Percentiles rank a stretch among this genome's conserved stretches.
Evolutionary conservation across 2,797 vertebrate species (phyloP).

Genomic region (Hipposideros larvatus): DNA sequence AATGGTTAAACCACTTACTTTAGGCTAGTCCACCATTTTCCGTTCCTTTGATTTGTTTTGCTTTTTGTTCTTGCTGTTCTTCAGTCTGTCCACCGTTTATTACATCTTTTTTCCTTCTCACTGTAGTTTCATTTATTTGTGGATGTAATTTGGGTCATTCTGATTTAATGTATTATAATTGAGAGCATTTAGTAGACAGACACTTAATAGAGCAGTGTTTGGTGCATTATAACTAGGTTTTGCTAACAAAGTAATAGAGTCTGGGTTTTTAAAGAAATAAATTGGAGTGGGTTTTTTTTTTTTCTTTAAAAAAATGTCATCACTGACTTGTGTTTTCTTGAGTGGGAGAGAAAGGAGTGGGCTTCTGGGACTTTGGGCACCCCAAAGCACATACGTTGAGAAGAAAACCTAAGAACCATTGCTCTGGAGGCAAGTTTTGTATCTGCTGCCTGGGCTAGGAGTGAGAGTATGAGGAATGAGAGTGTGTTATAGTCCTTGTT

Average conservation of each 20-base stretch:
- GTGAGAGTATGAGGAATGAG: background rate
- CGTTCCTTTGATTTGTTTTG: background rate
- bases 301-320: background rate
- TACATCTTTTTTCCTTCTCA: background rate
- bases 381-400: background rate
- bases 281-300: background rate
- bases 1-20: background rate
- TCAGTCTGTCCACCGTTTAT: background rate
- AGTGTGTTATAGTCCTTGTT: background rate
- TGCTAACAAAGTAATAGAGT: background rate
- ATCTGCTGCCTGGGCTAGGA: background rate
- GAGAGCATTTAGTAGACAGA: background rate
- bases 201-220: background rate
- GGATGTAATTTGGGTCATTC: background rate
- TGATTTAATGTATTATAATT: background rate
- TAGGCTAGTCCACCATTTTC: background rate
- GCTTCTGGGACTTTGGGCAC: background rate
- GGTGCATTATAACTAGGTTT: background rate
- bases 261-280: conserved; percentile 2
- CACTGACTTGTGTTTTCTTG: conserved; percentile 2
- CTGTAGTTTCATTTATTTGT: background rate
- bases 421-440: background rate
- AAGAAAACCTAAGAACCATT: background rate
- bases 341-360: background rate
- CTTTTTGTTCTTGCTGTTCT: background rate